These are phyloP conservation scores for Dufourea novaeangliae DNA, from an alignment of 1,140 invertebrate genomes.

Conservation along the genomic window DNA sequence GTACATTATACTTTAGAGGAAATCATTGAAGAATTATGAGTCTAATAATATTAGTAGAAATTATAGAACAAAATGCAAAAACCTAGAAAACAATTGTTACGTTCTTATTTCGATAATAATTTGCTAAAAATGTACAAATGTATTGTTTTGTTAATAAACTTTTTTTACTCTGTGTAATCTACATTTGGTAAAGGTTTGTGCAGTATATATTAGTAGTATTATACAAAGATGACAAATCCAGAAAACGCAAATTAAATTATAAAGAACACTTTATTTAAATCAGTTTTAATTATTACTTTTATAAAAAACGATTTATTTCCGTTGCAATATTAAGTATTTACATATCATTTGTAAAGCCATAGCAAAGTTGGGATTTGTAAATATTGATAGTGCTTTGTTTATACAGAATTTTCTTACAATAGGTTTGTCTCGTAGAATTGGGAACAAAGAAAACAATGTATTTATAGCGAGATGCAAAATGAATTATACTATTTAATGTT, in stretches of 20 bases:
- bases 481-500: no score
- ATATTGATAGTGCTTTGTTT: background rate
- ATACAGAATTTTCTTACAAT: no score
- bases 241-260: background rate
- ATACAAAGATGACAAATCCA: background rate
- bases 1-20: background rate
- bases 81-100: background rate
- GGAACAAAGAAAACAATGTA: no score
- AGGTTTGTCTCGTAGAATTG: no score
- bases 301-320: background rate
- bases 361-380: background rate
- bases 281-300: background rate
- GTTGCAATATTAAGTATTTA: background rate
- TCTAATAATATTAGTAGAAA: constrained; percentile 16
- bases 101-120: constrained; percentile 7
- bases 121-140: constrained; percentile 33
- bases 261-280: no score
- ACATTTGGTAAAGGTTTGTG: background rate
- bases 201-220: background rate
- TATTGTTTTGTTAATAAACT: constrained; percentile 36
- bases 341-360: background rate
- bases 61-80: background rate
- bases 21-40: constrained; percentile 5
- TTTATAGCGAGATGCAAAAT: no score
- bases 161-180: constrained; percentile 6